Base-by-base conservation (phyloP, 1,140 invertebrate species). In the Paramacrobiotus metropolitanus region DNA sequence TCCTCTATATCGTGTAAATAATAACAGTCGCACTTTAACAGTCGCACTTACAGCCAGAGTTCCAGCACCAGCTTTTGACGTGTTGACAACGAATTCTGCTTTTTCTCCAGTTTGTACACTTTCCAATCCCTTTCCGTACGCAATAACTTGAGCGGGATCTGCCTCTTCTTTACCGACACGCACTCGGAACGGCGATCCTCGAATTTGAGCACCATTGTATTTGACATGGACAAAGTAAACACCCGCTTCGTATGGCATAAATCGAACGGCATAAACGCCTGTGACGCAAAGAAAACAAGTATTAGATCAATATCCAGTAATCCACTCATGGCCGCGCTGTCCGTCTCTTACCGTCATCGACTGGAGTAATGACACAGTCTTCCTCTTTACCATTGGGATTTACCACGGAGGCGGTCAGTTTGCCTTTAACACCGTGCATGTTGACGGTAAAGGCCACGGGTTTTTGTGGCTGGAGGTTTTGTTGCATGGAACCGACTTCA, bases 171-270 rank as follows among this genome's bases (percentile, higher is more conserved):
- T 88, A 55, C 92, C 92, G 4, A 96, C 89, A 71, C 90, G 85
- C 55, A 96, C 82, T 66, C 86, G 81, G 74, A 88, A 85, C 1
- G 93, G 92, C 60, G 87, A 92, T 59, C 78, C 88, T 29, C 87
- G 85, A 75, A 97, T 96, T 74, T 95, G 92, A 48, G 93, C 87
- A 2, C 88, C 88, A 69, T 95, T 91, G 74, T 90, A 91, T 70
- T 89, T 89, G 20, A 92, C 81, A 68, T 95, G 86, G 64, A 96
- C 87, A 68, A 87, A 85, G 75, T 97, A 89, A 59, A 93, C 82
- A 18, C 92, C 93, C 69, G 94, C 94, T 72, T 96, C 92, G 31
- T 85, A 78, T 1, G 93, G 89, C 80, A 96, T 88, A 74, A 96
- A 96, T 66, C 92, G 80, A 62, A 97, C 83, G 62, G 86, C 76